Percentiles rank a stretch among this genome's conserved stretches.
Evolutionary conservation across 1,140 invertebrate species (phyloP).

Genomic region (Drosophila lacteicornis): DNA sequence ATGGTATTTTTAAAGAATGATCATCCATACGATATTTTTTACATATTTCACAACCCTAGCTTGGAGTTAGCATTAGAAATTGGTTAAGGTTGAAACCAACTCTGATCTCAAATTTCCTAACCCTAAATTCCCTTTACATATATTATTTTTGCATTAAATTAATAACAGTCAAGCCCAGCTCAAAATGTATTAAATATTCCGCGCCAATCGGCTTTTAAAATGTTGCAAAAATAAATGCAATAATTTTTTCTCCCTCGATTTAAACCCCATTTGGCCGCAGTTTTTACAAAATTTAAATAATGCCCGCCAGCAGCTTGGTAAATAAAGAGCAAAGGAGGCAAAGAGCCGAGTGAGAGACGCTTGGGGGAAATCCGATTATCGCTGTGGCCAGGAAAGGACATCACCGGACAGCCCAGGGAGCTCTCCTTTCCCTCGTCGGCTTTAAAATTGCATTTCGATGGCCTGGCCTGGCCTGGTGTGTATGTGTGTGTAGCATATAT

Average conservation of each 20-base stretch:
- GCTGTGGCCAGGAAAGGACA: slow-evolving; percentile 32
- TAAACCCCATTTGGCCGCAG: slow-evolving; percentile 12
- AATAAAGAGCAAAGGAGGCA: slow-evolving; percentile 3
- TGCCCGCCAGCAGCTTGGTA: slow-evolving; percentile 9
- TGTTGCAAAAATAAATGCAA: slow-evolving; percentile 5
- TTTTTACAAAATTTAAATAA: slow-evolving; percentile 30
- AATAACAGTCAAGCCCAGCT: neutral
- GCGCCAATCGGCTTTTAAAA: neutral
- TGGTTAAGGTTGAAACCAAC: no score
- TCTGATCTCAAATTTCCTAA: no score
- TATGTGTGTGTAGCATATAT: slow-evolving; percentile 21
- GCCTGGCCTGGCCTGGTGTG: neutral
- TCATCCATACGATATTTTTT: no score
- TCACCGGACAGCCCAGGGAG: slow-evolving; percentile 16
- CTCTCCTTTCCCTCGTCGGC: neutral
- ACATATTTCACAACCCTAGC: no score
- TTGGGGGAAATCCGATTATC: slow-evolving; percentile 38
- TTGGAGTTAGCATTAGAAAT: no score
- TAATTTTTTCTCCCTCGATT: neutral
- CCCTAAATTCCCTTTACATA: no score
- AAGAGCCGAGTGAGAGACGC: neutral
- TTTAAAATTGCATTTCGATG: slow-evolving; percentile 76
- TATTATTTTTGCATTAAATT: no score
- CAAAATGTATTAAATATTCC: neutral
- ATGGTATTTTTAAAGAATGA: no score